phyloP scores from a whole-genome alignment of 2,797 vertebrate genomes.

The Falco cherrug region DNA sequence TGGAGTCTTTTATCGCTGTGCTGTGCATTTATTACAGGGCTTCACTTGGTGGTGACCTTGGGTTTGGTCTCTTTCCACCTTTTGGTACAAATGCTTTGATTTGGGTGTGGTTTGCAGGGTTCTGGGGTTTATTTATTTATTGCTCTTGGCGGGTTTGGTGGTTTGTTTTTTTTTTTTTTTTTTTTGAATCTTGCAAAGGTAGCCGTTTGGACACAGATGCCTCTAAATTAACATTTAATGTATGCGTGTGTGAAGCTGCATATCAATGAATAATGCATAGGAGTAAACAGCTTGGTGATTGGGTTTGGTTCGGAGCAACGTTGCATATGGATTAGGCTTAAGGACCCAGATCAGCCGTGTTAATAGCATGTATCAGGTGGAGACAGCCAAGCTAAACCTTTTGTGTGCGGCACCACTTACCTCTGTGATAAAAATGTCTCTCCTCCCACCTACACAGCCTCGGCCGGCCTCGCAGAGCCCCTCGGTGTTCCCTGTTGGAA shows the following conservation, averaged over 20 bases:
- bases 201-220: slow-evolving; percentile 38
- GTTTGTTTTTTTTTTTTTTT: too few species aligned
- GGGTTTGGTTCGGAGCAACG: background rate
- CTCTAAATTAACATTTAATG: slow-evolving; percentile 51
- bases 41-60: background rate
- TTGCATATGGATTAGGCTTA: background rate
- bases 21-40: background rate
- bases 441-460: background rate
- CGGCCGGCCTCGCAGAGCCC: background rate
- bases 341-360: background rate
- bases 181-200: background rate
- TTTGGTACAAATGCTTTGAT: background rate
- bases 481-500: too few species aligned
- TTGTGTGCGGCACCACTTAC: background rate
- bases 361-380: background rate
- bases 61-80: background rate
- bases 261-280: slow-evolving; percentile 66
- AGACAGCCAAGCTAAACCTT: background rate
- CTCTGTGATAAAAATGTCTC: background rate
- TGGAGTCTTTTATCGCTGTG: background rate
- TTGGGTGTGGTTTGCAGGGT: background rate
- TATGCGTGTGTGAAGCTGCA: slow-evolving; percentile 28
- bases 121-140: background rate
- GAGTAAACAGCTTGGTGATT: background rate
- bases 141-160: background rate